Percentiles rank a stretch among this genome's conserved stretches.
phyloP scores from a whole-genome alignment of 2,113 vertebrate genomes.

The Aythya baeri region DNA sequence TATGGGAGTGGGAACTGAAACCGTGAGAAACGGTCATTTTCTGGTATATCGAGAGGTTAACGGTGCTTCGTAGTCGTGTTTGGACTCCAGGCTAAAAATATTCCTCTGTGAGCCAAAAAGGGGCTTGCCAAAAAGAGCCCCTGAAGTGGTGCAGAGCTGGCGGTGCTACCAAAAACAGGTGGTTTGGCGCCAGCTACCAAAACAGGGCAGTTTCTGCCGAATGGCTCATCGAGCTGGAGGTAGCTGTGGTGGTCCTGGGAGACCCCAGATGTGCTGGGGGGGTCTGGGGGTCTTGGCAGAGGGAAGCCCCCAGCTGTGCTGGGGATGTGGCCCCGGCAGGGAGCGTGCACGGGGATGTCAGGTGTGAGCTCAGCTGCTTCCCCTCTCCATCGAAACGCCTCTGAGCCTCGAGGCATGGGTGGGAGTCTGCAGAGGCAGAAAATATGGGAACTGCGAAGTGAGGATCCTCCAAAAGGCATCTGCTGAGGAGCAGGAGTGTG shows the following conservation, averaged over 20 bases:
- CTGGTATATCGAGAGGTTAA: neutral
- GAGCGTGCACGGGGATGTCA: fast-evolving
- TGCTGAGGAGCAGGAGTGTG: neutral
- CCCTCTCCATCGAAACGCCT: neutral
- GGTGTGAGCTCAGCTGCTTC: neutral
- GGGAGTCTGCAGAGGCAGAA: neutral
- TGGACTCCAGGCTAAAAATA: neutral
- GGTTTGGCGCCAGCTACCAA: neutral
- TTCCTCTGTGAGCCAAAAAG: neutral
- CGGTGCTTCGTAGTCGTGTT: neutral
- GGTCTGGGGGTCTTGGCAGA: fast-evolving
- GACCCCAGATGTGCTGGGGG: neutral
- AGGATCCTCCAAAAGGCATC: neutral
- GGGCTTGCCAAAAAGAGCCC: neutral
- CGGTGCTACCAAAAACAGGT: no score
- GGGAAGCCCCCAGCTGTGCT: fast-evolving
- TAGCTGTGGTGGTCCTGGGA: neutral
- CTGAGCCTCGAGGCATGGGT: neutral
- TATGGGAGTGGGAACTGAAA: neutral
- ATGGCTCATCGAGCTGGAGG: fast-evolving
- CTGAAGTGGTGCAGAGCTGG: fast-evolving
- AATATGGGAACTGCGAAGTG: neutral
- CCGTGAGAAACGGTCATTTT: neutral
- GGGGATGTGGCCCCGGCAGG: neutral
- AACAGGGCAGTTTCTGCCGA: neutral